These are phyloP conservation scores for Pseudomyrmex gracilis DNA, from an alignment of 1,140 invertebrate species.

Conservation along the genomic window DNA sequence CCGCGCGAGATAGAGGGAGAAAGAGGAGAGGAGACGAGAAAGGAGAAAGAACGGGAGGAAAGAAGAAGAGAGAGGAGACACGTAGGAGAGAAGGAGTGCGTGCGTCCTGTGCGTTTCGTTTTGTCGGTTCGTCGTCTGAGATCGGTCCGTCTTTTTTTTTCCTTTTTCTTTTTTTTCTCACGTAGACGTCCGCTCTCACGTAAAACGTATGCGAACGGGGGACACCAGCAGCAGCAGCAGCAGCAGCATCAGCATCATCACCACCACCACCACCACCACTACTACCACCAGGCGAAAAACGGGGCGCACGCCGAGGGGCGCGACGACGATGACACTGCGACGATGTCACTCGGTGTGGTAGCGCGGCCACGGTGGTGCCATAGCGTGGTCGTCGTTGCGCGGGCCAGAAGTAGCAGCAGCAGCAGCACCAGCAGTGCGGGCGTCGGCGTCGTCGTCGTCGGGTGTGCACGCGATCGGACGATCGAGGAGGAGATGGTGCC, in stretches of 20 bases:
- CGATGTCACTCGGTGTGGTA: constrained; percentile 71
- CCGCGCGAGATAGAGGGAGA: constrained; percentile 15
- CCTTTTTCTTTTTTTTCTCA: constrained; percentile 17
- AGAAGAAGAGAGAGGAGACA: constrained; percentile 26
- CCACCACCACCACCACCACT: constrained; percentile 1
- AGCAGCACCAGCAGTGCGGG: constrained; percentile 60
- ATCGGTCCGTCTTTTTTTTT: background rate
- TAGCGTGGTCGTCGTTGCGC: constrained; percentile 59
- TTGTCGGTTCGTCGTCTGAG: too few relatives aligned
- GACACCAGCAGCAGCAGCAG: constrained; percentile 4
- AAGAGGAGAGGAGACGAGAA: background rate
- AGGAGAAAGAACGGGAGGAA: background rate
- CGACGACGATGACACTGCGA: constrained; percentile 72
- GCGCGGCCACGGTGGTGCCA: constrained; percentile 62
- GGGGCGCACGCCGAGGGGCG: constrained; percentile 51
- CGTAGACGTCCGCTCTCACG: constrained; percentile 45
- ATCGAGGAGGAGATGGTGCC: constrained; percentile 71
- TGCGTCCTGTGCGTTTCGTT: constrained; percentile 48
- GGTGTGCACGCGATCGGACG: constrained; percentile 72
- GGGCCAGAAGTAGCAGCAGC: constrained; percentile 10
- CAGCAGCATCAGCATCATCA: constrained; percentile 7
- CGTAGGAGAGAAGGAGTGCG: constrained; percentile 54
- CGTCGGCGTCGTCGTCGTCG: constrained; percentile 72
- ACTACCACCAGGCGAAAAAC: constrained; percentile 36
- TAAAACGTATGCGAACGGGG: constrained; percentile 1